Evolutionary conservation across 2,113 vertebrate genomes (phyloP).

Genomic region (Gopherus evgoodei): DNA sequence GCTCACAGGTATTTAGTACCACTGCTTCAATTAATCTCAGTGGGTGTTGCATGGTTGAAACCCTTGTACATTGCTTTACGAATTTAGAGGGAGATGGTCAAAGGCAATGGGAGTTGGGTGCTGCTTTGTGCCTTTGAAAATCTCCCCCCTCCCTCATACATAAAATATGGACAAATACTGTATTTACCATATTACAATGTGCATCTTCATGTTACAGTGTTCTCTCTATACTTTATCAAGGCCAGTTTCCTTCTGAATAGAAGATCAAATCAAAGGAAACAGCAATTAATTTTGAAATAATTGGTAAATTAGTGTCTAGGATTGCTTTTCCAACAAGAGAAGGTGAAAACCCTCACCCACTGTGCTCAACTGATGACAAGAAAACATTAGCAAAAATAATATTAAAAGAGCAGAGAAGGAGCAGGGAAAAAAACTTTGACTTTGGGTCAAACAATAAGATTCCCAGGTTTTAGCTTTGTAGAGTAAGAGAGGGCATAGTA

Average conservation of each 20-base stretch:
- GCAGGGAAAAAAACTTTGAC: neutral
- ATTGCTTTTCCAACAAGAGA: neutral
- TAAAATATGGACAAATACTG: slow-evolving; percentile 43
- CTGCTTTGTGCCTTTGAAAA: neutral
- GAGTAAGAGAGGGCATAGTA: neutral
- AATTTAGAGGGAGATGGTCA: slow-evolving; percentile 36
- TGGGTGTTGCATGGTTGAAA: slow-evolving; percentile 19
- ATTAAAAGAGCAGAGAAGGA: neutral
- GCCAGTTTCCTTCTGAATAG: slow-evolving; percentile 35
- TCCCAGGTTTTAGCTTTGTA: neutral
- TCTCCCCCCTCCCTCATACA: neutral
- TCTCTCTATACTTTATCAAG: slow-evolving; percentile 16
- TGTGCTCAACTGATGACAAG: neutral
- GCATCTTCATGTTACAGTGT: slow-evolving; percentile 36
- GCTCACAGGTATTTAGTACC: neutral
- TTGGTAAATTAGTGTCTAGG: neutral
- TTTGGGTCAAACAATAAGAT: neutral
- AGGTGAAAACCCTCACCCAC: neutral
- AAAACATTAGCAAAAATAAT: neutral
- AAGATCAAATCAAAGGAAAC: neutral
- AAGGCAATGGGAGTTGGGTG: neutral
- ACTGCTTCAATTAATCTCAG: slow-evolving; percentile 42
- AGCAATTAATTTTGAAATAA: neutral
- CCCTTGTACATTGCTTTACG: slow-evolving; percentile 29
- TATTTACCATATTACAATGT: neutral